Evolutionary conservation across 2,888 invertebrate species (phyloP).

Genomic region (Pantelozetes paolii): DNA sequence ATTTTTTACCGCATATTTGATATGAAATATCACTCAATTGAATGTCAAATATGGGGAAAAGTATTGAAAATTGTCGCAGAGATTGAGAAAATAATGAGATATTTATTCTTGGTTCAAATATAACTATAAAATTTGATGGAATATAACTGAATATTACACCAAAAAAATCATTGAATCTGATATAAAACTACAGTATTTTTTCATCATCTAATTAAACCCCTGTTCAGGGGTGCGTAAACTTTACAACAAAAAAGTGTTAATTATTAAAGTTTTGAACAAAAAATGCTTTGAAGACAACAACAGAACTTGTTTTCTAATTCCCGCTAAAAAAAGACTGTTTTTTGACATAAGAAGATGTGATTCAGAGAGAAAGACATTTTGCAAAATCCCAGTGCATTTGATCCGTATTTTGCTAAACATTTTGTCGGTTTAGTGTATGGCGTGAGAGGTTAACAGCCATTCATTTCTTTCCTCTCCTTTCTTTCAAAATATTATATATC

Average conservation of each 20-base stretch:
- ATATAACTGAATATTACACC: not conserved
- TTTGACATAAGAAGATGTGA: not conserved
- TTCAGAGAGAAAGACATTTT: not conserved
- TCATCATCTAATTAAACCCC: constrained; percentile 6
- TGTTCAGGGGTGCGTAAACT: constrained; percentile 14
- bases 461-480: not conserved
- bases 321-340: constrained; percentile 5
- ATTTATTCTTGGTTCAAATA: not conserved
- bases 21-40: not conserved
- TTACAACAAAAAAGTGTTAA: constrained; percentile 31
- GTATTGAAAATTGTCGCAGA: not conserved
- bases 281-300: not conserved
- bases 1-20: not conserved
- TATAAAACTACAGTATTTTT: not conserved
- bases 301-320: constrained; percentile 22
- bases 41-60: constrained; percentile 2
- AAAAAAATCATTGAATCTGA: not conserved
- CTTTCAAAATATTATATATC: not conserved
- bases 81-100: not conserved
- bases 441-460: constrained; percentile 34
- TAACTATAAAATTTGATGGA: not conserved
- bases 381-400: not conserved
- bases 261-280: not conserved
- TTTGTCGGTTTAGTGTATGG: not conserved
- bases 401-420: not conserved